A percentile compares a stretch with the other conserved stretches of the same genome.
Evolutionary conservation across 2,113 vertebrate species (phyloP).

Genomic region (Shinisaurus crocodilurus): DNA sequence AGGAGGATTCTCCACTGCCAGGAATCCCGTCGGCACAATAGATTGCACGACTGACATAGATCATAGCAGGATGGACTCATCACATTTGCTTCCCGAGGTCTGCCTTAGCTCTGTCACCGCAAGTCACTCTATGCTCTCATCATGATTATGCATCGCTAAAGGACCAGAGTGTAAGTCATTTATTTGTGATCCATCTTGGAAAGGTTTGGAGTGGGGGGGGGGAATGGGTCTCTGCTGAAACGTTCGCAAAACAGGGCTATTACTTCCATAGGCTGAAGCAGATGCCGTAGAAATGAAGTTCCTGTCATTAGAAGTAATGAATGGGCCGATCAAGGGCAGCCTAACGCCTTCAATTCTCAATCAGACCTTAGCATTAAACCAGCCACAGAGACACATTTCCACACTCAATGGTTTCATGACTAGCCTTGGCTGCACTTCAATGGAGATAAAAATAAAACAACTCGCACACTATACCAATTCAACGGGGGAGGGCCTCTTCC

Average conservation of each 20-base stretch:
- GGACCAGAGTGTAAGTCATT: not conserved
- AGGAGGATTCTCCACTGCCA: not conserved
- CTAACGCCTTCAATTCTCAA: not conserved
- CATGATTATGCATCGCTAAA: not conserved
- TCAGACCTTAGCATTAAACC: conserved; percentile 18
- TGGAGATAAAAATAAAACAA: conserved; percentile 48
- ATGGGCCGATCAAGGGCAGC: conserved; percentile 4
- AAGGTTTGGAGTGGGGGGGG: not conserved
- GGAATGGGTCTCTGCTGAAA: not conserved
- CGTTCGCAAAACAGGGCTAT: conserved; percentile 17
- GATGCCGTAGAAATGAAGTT: conserved; percentile 29
- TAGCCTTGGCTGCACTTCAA: conserved; percentile 49
- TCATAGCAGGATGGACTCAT: not conserved
- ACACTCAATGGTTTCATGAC: conserved; percentile 30
- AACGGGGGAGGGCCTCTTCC: conserved; percentile 29
- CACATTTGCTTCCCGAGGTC: not conserved
- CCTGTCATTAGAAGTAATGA: conserved; percentile 40
- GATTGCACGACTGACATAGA: not conserved
- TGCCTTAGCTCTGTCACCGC: not conserved
- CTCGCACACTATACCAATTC: conserved; percentile 3
- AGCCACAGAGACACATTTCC: conserved; percentile 49
- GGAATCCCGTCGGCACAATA: not conserved
- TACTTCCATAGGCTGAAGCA: conserved; percentile 13
- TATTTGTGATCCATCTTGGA: not conserved
- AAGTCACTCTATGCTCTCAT: not conserved